phyloP scores from a whole-genome alignment of 1,140 invertebrate species.

The Copidosoma floridanum region DNA sequence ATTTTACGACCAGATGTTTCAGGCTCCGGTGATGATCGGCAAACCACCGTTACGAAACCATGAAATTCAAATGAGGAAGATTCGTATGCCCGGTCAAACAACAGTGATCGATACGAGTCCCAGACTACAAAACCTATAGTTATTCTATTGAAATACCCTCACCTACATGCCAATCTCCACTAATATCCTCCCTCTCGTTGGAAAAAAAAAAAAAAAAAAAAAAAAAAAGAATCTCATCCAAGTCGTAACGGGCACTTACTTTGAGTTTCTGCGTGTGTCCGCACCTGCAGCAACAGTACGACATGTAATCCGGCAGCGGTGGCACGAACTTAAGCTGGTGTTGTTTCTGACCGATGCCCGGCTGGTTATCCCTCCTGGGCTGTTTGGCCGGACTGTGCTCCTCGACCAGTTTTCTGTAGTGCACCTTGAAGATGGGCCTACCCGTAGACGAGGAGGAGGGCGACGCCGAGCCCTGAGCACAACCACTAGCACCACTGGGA shows the following conservation, averaged over 20 bases:
- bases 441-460: slow-evolving; percentile 35
- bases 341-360: neutral
- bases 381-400: slow-evolving; percentile 55
- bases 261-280: slow-evolving; percentile 64
- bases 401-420: slow-evolving; percentile 63
- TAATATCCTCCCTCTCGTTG: too few species aligned
- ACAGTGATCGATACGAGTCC: neutral
- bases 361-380: neutral
- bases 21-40: too few species aligned
- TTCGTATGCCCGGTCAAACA: neutral
- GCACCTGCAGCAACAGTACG: slow-evolving; percentile 65
- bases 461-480: slow-evolving; percentile 41
- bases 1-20: too few species aligned
- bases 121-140: too few species aligned
- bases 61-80: too few species aligned
- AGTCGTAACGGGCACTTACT: slow-evolving; percentile 58
- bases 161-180: too few species aligned
- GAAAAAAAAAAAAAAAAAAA: too few species aligned
- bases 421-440: slow-evolving; percentile 59
- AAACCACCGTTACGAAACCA: too few species aligned
- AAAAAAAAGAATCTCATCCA: too few species aligned
- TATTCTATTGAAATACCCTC: too few species aligned
- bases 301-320: slow-evolving; percentile 61
- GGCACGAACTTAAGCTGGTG: slow-evolving; percentile 47
- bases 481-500: neutral